Conservation (phyloP, 1,140 invertebrate genomes). For the Drosophila sturtevanti region DNA sequence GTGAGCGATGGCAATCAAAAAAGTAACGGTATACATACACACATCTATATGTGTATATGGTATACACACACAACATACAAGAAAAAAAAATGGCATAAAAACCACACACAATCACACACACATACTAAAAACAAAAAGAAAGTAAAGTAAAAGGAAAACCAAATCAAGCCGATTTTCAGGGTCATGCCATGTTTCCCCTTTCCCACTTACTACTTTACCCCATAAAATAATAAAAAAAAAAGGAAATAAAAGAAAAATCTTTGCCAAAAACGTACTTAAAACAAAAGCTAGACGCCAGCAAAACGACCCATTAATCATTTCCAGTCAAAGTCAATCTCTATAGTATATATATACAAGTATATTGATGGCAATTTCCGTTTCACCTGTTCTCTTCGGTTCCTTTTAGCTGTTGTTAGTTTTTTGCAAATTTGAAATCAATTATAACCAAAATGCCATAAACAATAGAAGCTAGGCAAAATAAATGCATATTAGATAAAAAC, state of each 20-base stretch:
- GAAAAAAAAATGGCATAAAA: constrained; percentile 69
- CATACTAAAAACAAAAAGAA: constrained; percentile 24
- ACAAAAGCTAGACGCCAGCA: constrained; percentile 46
- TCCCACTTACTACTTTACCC: not conserved
- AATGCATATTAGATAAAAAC: constrained; percentile 55
- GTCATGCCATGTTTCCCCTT: constrained; percentile 43
- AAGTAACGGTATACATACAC: constrained; percentile 65
- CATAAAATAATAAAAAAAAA: constrained; percentile 23
- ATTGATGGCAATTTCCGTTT: constrained; percentile 34
- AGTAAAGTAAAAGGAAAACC: constrained; percentile 39
- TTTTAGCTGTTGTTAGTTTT: constrained; percentile 1
- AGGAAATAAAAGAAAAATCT: constrained; percentile 28
- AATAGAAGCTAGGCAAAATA: constrained; percentile 37
- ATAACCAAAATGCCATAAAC: constrained; percentile 57
- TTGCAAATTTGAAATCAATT: constrained; percentile 63
- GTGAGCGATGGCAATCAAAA: constrained; percentile 75
- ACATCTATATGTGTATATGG: not conserved
- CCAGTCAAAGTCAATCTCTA: constrained; percentile 51
- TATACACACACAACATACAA: constrained; percentile 2
- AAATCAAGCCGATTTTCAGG: constrained; percentile 72
- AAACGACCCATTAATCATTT: constrained; percentile 64
- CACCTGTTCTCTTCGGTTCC: not conserved
- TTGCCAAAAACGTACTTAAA: constrained; percentile 69
- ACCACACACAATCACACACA: not conserved
- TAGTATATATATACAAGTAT: constrained; percentile 27